Base-by-base conservation (phyloP, 2,888 invertebrate species). In the Beris chalybata region DNA sequence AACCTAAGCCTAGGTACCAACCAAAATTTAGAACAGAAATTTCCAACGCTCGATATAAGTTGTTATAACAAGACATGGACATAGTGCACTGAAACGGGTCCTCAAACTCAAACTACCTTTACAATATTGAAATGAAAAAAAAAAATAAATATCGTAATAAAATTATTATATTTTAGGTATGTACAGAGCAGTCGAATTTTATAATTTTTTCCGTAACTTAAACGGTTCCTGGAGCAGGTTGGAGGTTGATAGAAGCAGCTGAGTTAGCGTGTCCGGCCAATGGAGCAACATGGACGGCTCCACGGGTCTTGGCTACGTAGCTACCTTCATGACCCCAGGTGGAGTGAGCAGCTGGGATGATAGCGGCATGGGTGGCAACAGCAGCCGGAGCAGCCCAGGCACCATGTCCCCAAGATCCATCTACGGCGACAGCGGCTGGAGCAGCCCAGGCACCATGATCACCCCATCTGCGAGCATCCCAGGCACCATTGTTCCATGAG, bases 271-370 rank as follows among this genome's bases (percentile, higher is more conserved):
- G 82, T 72, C 80, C 78, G 38, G 81, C 79, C 48, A 81, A 74
- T n/a, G 81, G 80, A 64, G 82, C 81, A 45, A 78, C 76, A 69
- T 82, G 82, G 5, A 80, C 70, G 43, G 82, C 76, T 64, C 82
- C 82, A 69, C 79, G 77, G 56, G 77, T 82, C 50, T 81, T 81
- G 64, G 81, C 81, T 50, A 81, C 80, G 68, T 81, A 81, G 72
- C 80, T 80, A 69, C 50, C 77, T 74, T 72, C 76, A 75, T 52
- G 64, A 4, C 52, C 61, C 22, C 32, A 38, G 5, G 32, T 29
- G n/a, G 45, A 30, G n/a, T 48, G 59, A 12, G 52, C 61, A 52
- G 52, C 61, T 52, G 61, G 61, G 15, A 61, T 30, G 30, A 57
- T 44, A n/a, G 44, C 44, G 15, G 57, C 44, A 11, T 38, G 38